Base-by-base conservation (phyloP, 35 echinoderm and acorn worm genomes). In the Diadema setosum region DNA sequence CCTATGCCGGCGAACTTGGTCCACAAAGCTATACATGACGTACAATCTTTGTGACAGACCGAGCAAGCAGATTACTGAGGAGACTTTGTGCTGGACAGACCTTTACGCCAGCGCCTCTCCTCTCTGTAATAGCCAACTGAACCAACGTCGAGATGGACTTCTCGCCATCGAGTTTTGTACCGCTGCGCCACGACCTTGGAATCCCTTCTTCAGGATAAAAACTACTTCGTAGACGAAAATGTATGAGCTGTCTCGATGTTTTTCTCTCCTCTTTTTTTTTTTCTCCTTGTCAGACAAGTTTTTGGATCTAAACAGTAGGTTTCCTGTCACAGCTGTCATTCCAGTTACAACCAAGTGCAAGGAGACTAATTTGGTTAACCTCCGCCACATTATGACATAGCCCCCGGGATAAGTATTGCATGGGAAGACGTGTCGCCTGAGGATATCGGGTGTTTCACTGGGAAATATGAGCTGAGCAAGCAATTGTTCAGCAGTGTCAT, bases 1-100 rank as follows among this genome's bases (percentile, higher is more conserved):
- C 73, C 73, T 78, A 41, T 78, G 73, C 73, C 44, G 73, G 40
- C 73, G 73, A 24, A 78, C 27, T 44, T 78, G 73, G 73, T 78
- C 73, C 37, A 78, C 73, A 78, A 78, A 78, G 73, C 73, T 78
- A 78, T 78, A 78, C 73, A 78, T 78, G 73, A n/a, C 37, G 73
- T 78, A 78, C 73, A 78, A 78, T 78, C 73, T 78, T 78, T 78
- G 73, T 78, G 73, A 5, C 36, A 41, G 73, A 78, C 73, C 73
- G 40, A 78, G 73, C 37, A 6, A 78, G 48, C 48, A n/a, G n/a
- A 52, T 52, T 52, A 63, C 30, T 67, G 63, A 67, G 63, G 63
- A 67, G 63, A 67, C 63, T 67, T 67, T 67, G 37, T 33, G 63
- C 63, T 67, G 63, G 63, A 67, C 63, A n/a, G 11, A 67, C 63